Percentiles rank a stretch among this genome's conserved stretches.
Conservation (phyloP, 2,888 invertebrate species). For the Leptinotarsa peninsularis region DNA sequence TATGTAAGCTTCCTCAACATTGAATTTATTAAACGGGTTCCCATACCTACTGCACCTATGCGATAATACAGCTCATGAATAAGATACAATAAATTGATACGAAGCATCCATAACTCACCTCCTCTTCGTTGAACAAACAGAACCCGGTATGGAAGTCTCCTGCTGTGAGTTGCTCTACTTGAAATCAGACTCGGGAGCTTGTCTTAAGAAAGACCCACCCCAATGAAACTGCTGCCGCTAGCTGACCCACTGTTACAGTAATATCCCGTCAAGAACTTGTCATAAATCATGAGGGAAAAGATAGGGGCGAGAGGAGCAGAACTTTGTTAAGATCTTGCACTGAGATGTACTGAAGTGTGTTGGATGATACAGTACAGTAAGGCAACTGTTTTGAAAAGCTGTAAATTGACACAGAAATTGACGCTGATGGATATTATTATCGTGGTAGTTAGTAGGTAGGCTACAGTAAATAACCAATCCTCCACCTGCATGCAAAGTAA, state of each 20-base stretch:
- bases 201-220: slow-evolving; percentile 33
- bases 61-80: slow-evolving; percentile 10
- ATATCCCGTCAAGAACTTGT: slow-evolving; percentile 51
- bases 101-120: slow-evolving; percentile 12
- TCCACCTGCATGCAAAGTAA: too few species aligned
- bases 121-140: slow-evolving; percentile 15
- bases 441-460: too few species aligned
- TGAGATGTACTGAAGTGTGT: too few species aligned
- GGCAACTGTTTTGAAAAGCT: too few species aligned
- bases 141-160: slow-evolving; percentile 35
- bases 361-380: too few species aligned
- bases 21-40: background rate
- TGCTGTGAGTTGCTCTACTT: slow-evolving; percentile 51
- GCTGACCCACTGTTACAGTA: slow-evolving; percentile 54
- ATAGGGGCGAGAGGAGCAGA: slow-evolving; percentile 15
- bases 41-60: background rate
- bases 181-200: slow-evolving; percentile 45
- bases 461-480: too few species aligned
- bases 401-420: too few species aligned
- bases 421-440: too few species aligned
- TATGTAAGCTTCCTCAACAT: background rate
- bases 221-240: slow-evolving; percentile 24
- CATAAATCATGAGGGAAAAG: slow-evolving; percentile 50
- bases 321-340: background rate
- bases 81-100: slow-evolving; percentile 23